Conservation (phyloP, 2,888 invertebrate species). For the Meta bourneti region DNA sequence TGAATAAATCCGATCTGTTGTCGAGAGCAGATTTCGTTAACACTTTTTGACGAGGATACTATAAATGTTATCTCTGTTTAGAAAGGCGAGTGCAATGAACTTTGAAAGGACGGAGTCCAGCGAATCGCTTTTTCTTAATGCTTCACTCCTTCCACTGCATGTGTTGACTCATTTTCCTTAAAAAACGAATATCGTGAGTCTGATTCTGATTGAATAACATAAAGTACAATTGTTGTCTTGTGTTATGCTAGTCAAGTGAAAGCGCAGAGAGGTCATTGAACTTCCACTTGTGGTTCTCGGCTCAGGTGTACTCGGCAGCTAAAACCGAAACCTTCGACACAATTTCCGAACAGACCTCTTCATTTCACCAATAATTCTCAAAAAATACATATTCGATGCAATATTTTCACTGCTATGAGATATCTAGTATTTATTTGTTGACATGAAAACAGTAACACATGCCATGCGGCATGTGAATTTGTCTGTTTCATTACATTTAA, state of each 20-base stretch:
- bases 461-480: neutral
- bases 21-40: too few species aligned
- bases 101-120: constrained; percentile 51
- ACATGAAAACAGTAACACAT: neutral
- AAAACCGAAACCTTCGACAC: constrained; percentile 9
- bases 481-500: too few species aligned
- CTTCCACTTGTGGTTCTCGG: constrained; percentile 19
- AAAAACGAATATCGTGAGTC: neutral
- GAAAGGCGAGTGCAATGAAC: constrained; percentile 46
- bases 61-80: neutral
- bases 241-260: neutral
- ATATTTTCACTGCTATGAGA: too few species aligned
- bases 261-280: constrained; percentile 57
- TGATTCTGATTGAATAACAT: neutral
- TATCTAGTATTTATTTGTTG: neutral
- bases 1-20: neutral
- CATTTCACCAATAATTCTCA: neutral
- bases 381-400: too few species aligned
- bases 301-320: constrained; percentile 1
- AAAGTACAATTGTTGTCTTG: neutral
- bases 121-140: neutral
- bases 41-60: too few species aligned
- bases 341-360: neutral
- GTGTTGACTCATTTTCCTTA: neutral
- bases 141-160: neutral